Conservation (phyloP, 1,140 invertebrate genomes). For the Drosophila navojoa region DNA sequence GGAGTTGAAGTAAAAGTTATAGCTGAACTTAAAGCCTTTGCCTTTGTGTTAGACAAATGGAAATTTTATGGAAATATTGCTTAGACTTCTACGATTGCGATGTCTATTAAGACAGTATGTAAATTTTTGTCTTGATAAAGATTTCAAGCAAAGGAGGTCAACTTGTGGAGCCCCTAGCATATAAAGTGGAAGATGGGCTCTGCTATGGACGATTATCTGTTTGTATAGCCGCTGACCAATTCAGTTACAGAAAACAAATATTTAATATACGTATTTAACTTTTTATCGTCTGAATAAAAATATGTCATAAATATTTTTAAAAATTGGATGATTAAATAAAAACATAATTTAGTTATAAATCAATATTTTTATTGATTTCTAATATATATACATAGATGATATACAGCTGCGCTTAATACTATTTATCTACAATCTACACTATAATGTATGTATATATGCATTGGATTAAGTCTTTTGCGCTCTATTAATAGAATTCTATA, state of each 20-base stretch:
- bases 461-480: slow-evolving; percentile 52
- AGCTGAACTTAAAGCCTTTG: background rate
- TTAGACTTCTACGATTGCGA: background rate
- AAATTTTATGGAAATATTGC: background rate
- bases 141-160: background rate
- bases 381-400: background rate
- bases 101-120: background rate
- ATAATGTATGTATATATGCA: background rate
- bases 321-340: no score
- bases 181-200: no score
- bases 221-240: no score
- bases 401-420: slow-evolving; percentile 12
- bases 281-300: no score
- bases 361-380: slow-evolving; percentile 3
- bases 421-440: slow-evolving; percentile 7
- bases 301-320: no score
- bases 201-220: no score
- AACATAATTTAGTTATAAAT: background rate
- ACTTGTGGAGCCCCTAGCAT: no score
- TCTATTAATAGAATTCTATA: background rate
- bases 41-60: background rate
- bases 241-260: no score
- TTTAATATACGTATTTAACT: no score
- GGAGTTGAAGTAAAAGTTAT: background rate
- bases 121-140: background rate